Conservation (phyloP, 2,888 invertebrate genomes). For the Scaeva pyrastri region DNA sequence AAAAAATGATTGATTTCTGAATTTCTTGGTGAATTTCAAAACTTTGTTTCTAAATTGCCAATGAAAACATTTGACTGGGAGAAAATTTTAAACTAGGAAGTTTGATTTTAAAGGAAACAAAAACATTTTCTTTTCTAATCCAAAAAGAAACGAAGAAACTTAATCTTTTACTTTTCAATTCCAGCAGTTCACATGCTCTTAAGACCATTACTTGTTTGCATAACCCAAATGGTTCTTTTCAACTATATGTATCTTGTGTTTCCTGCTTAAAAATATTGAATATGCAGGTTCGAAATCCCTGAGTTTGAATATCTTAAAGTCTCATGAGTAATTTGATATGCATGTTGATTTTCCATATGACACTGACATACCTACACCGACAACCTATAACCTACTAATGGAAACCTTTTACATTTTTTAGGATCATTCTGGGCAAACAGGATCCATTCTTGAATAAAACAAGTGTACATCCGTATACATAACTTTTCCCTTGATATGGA, state of each 20-base stretch:
- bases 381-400: not conserved
- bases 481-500: slow-evolving; percentile 1
- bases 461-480: slow-evolving; percentile 18
- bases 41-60: too few species aligned
- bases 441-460: not conserved
- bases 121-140: too few species aligned
- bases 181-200: not conserved
- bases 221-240: not conserved
- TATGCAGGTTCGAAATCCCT: not conserved
- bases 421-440: not conserved
- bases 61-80: too few species aligned
- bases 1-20: too few species aligned
- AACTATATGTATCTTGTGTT: not conserved
- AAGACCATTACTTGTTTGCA: too few species aligned
- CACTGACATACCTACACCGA: not conserved
- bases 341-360: slow-evolving; percentile 25
- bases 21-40: too few species aligned
- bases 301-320: slow-evolving; percentile 2
- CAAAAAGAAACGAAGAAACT: not conserved
- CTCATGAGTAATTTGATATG: slow-evolving; percentile 29
- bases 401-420: slow-evolving; percentile 3
- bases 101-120: too few species aligned
- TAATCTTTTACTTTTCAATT: not conserved
- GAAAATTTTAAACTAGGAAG: too few species aligned
- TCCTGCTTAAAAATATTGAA: not conserved